Percentiles rank a stretch among this genome's conserved stretches.
Evolutionary conservation across 2,888 invertebrate genomes (phyloP).

Genomic region (Argynnis bischoffii): DNA sequence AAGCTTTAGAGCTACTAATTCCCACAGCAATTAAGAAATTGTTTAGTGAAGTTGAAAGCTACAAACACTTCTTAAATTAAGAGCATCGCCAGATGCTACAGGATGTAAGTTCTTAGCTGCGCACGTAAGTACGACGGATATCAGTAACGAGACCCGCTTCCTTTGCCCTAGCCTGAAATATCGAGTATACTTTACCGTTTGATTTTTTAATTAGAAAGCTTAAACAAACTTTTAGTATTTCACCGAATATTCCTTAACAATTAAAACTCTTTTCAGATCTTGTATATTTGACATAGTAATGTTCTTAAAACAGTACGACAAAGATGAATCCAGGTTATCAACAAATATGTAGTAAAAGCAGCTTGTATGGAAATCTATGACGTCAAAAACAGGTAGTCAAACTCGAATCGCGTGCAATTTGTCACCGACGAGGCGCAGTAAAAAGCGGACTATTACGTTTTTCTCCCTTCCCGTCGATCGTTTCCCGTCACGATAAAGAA

Average conservation of each 20-base stretch:
- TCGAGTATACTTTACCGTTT: constrained; percentile 26
- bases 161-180: constrained; percentile 27
- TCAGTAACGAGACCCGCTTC: constrained; percentile 31
- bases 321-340: constrained; percentile 9
- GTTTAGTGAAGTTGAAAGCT: constrained; percentile 4
- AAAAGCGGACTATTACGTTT: constrained; percentile 41
- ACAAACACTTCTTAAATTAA: constrained; percentile 28
- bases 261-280: neutral
- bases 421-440: constrained; percentile 38
- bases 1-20: neutral
- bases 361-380: constrained; percentile 14
- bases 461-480: constrained; percentile 43
- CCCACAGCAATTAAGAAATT: constrained; percentile 15
- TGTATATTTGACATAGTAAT: no score
- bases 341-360: constrained; percentile 19
- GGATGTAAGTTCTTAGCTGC: constrained; percentile 39
- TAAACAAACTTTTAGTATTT: neutral
- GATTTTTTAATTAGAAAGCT: constrained; percentile 12
- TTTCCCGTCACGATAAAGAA: constrained; percentile 44
- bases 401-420: constrained; percentile 39
- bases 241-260: neutral
- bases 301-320: neutral
- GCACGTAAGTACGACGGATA: constrained; percentile 31
- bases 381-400: constrained; percentile 27
- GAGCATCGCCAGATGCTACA: constrained; percentile 33